Evolutionary conservation across 2,888 invertebrate genomes (phyloP), one percentile per base, ranked within the genome.

Genomic region (Epinotia nisella): DNA sequence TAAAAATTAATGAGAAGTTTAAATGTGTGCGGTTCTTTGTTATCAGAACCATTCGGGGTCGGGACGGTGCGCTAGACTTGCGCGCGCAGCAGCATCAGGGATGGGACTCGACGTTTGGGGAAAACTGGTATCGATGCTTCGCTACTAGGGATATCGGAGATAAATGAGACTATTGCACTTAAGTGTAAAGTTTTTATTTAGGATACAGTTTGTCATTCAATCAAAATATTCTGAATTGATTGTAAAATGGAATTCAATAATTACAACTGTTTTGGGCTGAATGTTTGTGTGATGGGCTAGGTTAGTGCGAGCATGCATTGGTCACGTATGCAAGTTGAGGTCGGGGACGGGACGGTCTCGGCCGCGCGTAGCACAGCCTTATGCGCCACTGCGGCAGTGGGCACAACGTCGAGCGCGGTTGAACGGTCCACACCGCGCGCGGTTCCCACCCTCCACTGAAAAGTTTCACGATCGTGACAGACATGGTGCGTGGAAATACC

Each of bases 1-100:
- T 78, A 75, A 79, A 78, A 77, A 78, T 75, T 79, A 79, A 79
- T 77, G 77, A 79, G 77, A 79, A 78, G 71, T 79, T 77, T 76
- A 77, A 79, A 77, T 76, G 77, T 79, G 77, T 78, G 77, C 74
- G 74, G 78, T 75, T 78, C 78, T 79, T 79, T 78, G 79, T 78
- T 78, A 77, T 77, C 75, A 78, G 78, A 77, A 76, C 70, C 72
- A 74, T 75, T 75, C 75, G 68, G 75, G 77, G 72, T 49, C 74
- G 76, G 76, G 75, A 70, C 73, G 76, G 74, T 74, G 78, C 77
- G 75, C 72, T 76, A 76, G 76, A 74, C 75, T 76, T 77, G 79
- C 79, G 79, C 79, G 79, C 79, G 76, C 77, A 72, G 59, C 74
- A 75, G 58, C 71, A n/a, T n/a, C n/a, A 78, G 75, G 29, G 70